Conservation (phyloP, 2,113 vertebrate genomes). For the Elanoides forficatus region DNA sequence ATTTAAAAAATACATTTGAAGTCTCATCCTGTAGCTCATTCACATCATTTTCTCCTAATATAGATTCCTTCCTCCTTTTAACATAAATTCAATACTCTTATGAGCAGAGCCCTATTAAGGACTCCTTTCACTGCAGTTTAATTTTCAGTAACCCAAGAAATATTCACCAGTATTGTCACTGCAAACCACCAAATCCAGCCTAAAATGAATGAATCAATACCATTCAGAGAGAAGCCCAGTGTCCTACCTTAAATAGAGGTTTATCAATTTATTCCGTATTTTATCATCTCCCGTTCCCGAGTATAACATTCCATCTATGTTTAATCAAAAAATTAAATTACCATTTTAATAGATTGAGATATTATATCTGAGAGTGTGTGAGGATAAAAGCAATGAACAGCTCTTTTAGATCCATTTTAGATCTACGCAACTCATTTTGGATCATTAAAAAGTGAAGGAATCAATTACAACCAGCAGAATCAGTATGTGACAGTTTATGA, state of each 20-base stretch:
- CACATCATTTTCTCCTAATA: background rate
- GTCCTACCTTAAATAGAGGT: background rate
- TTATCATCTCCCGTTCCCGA: background rate
- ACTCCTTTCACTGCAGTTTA: background rate
- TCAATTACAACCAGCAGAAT: background rate
- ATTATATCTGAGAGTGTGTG: background rate
- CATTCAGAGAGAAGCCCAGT: background rate
- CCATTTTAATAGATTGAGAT: constrained; percentile 21
- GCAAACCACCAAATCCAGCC: background rate
- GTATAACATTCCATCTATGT: background rate
- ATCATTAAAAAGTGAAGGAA: constrained; percentile 20
- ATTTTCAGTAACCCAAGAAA: constrained; percentile 19
- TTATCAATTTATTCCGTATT: background rate
- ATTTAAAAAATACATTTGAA: constrained; percentile 20
- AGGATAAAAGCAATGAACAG: constrained; percentile 3
- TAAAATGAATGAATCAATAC: background rate
- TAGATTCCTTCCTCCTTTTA: constrained; percentile 18
- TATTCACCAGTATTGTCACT: background rate
- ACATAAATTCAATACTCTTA: constrained; percentile 40
- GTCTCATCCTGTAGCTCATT: background rate
- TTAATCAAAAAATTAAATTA: constrained; percentile 40
- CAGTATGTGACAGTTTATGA: background rate
- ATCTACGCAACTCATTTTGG: background rate
- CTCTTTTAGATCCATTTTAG: constrained; percentile 13
- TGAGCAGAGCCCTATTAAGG: background rate